These are phyloP conservation scores for Agrypnia vestita DNA, from an alignment of 1,140 invertebrate genomes.

Conservation along the genomic window DNA sequence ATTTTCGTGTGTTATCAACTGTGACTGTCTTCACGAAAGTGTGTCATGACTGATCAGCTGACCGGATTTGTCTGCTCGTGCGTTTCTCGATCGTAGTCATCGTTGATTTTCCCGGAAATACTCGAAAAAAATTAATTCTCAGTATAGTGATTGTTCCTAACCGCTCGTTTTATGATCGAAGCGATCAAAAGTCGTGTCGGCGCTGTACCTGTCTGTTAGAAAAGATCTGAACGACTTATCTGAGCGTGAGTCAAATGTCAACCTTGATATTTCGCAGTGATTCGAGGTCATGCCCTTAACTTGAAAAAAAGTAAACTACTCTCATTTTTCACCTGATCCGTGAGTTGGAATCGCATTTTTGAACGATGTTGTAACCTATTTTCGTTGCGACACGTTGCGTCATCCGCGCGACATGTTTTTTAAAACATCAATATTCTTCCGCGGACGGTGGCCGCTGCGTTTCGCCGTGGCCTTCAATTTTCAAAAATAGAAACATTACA, in stretches of 20 bases:
- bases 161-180: neutral
- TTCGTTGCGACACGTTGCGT: neutral
- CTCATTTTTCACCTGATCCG: neutral
- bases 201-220: neutral
- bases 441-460: too few species aligned
- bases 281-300: constrained; percentile 22
- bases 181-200: neutral
- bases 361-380: neutral
- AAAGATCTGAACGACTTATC: neutral
- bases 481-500: neutral
- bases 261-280: neutral
- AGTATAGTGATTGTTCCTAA: neutral
- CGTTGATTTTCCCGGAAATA: neutral
- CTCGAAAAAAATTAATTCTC: neutral
- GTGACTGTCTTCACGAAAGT: neutral
- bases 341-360: neutral
- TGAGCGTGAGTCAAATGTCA: neutral
- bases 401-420: neutral
- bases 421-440: neutral
- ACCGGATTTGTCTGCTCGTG: neutral
- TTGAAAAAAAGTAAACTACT: neutral
- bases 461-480: neutral
- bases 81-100: neutral
- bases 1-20: too few species aligned
- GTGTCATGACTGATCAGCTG: neutral